Evolutionary conservation across 2,888 invertebrate species (phyloP).

Genomic region (Caenorhabditis wallacei): DNA sequence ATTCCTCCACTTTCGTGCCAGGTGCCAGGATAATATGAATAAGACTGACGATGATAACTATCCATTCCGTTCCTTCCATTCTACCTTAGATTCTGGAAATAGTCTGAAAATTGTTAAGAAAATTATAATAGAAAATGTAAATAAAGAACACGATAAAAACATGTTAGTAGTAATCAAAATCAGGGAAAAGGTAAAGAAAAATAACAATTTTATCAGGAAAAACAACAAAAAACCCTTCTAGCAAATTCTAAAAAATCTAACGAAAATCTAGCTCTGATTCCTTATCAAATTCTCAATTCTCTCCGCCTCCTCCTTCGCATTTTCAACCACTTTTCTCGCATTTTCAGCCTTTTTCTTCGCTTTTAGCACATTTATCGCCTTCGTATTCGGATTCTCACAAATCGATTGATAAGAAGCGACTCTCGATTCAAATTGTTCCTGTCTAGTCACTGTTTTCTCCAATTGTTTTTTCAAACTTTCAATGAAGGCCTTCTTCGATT

Average conservation of each 20-base stretch:
- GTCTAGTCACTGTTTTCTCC: conserved; percentile 40
- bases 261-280: conserved; percentile 39
- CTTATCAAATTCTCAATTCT: conserved; percentile 59
- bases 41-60: conserved; percentile 75
- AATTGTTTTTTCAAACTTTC: conserved; percentile 53
- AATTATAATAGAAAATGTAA: neutral
- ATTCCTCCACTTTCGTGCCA: conserved; percentile 93
- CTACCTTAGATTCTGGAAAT: neutral
- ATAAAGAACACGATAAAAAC: conserved; percentile 17
- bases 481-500: conserved; percentile 42
- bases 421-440: conserved; percentile 48
- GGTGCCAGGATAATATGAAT: conserved; percentile 77
- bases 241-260: neutral
- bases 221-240: conserved; percentile 25
- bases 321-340: conserved; percentile 58
- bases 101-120: neutral
- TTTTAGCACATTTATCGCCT: conserved; percentile 54
- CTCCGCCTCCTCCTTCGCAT: conserved; percentile 61
- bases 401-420: conserved; percentile 58
- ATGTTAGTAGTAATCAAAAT: neutral
- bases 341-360: conserved; percentile 61
- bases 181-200: conserved; percentile 17
- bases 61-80: conserved; percentile 76
- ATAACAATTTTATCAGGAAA: conserved; percentile 12
- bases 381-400: conserved; percentile 55